Conservation (phyloP, 1,140 invertebrate species). For the Harlomillsia oculata region DNA sequence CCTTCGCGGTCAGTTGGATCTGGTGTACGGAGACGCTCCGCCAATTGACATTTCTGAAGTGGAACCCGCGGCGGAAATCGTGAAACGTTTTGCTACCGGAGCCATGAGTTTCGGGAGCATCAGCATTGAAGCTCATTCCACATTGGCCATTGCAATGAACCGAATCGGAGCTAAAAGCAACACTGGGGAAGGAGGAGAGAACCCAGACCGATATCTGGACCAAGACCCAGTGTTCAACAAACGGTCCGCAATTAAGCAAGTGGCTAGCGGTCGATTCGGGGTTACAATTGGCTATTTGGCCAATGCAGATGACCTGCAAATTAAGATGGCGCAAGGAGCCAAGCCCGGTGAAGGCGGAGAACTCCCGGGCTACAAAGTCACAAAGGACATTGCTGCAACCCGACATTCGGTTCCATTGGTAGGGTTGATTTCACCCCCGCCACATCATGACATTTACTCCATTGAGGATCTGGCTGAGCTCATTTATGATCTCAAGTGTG, state of each 20-base stretch:
- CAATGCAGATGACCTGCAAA: constrained; percentile 91
- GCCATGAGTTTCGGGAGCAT: constrained; percentile 92
- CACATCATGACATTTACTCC: constrained; percentile 99
- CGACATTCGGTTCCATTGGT: constrained; percentile 93
- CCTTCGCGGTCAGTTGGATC: constrained; percentile 81
- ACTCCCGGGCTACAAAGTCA: constrained; percentile 74
- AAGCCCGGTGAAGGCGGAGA: constrained; percentile 72
- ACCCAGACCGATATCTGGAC: constrained; percentile 67
- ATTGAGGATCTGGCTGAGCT: constrained; percentile 98
- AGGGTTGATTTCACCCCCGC: constrained; percentile 96
- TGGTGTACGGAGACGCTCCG: constrained; percentile 62
- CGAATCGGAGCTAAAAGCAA: constrained; percentile 90
- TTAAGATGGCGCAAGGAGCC: constrained; percentile 98
- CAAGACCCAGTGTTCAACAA: constrained; percentile 69
- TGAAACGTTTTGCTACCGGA: constrained; percentile 58
- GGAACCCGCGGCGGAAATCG: constrained; percentile 85
- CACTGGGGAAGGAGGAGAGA: constrained; percentile 90
- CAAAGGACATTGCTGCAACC: constrained; percentile 87
- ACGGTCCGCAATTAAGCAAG: constrained; percentile 77
- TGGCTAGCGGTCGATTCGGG: constrained; percentile 95
- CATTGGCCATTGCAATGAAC: constrained; percentile 96
- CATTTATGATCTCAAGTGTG: constrained; percentile 96
- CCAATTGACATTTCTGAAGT: constrained; percentile 77
- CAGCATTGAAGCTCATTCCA: constrained; percentile 85
- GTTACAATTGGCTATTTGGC: constrained; percentile 94